Conservation (phyloP, 2,113 vertebrate species). For the Perognathus longimembris region DNA sequence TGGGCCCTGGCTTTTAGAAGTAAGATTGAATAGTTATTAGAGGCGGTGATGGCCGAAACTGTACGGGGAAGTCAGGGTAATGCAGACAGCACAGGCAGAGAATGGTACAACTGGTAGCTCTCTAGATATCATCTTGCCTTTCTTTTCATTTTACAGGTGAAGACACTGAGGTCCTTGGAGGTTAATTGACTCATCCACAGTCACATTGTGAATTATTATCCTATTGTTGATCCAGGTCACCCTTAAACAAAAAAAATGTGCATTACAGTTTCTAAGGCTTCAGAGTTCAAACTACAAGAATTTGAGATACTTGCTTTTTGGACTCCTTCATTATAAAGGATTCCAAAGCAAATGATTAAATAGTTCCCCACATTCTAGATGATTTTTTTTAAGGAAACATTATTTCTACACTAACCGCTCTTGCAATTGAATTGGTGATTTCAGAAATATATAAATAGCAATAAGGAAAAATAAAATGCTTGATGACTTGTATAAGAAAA, state of each 20-base stretch:
- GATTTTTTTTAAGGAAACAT: background rate
- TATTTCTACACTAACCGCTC: background rate
- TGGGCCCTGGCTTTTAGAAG: slow-evolving; percentile 43
- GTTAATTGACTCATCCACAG: slow-evolving; percentile 47
- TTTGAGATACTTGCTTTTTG: slow-evolving; percentile 39
- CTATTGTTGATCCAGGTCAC: slow-evolving; percentile 18
- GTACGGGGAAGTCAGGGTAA: background rate
- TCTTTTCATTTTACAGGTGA: background rate
- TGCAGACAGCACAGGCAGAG: background rate
- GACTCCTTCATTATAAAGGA: background rate
- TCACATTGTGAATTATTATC: background rate
- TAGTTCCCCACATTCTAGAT: background rate
- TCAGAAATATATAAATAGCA: background rate
- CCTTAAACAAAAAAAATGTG: background rate
- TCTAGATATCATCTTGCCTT: background rate
- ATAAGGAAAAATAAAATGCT: background rate
- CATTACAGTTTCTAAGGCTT: slow-evolving; percentile 3
- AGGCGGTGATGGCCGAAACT: background rate
- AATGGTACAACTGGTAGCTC: background rate
- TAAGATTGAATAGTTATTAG: slow-evolving; percentile 73
- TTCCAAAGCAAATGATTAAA: background rate
- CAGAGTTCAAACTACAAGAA: background rate
- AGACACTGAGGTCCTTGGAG: background rate
- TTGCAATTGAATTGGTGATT: background rate
- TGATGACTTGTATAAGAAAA: background rate